phyloP scores from a whole-genome alignment of 2,113 vertebrate genomes.

The Rhynchomys soricoides region DNA sequence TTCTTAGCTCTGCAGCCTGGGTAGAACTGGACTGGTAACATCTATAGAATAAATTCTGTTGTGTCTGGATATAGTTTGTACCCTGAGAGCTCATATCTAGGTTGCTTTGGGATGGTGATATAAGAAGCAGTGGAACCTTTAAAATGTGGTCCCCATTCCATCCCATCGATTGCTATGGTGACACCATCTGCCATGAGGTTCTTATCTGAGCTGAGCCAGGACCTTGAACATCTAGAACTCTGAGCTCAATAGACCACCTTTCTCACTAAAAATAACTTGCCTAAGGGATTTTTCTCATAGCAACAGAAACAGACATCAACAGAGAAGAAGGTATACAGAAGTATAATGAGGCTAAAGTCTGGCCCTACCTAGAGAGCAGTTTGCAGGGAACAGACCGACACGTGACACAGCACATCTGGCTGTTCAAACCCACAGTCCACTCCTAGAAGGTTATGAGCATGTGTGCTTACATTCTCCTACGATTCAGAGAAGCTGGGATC shows the following conservation, averaged over 20 bases:
- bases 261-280: neutral
- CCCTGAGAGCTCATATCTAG: neutral
- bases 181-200: no score
- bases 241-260: neutral
- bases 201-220: neutral
- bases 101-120: neutral
- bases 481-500: neutral
- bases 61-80: neutral
- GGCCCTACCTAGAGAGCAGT: neutral
- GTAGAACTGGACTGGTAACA: neutral
- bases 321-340: neutral
- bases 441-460: fast-evolving
- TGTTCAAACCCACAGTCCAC: no score
- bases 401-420: neutral
- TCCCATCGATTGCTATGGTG: neutral
- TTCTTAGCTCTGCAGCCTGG: neutral
- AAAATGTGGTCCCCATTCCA: neutral
- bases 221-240: neutral
- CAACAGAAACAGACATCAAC: neutral
- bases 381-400: neutral
- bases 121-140: neutral
- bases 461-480: fast-evolving
- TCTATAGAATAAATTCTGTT: neutral
- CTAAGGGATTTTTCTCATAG: neutral
- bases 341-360: neutral